These are phyloP conservation scores for Dynastes grantii DNA, from an alignment of 2,888 invertebrate genomes.

Conservation along the genomic window DNA sequence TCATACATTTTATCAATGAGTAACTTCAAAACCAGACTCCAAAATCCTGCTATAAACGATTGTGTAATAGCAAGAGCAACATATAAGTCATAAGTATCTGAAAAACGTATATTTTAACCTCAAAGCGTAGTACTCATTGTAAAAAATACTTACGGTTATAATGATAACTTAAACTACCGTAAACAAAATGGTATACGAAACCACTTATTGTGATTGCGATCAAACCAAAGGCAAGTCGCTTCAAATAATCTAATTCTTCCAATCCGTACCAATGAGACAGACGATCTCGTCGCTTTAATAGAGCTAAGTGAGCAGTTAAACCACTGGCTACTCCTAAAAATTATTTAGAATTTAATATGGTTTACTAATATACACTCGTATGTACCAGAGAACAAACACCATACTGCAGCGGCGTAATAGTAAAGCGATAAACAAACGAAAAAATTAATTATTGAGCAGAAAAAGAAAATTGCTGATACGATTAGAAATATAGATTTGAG, in stretches of 20 bases:
- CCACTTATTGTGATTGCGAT: constrained; percentile 26
- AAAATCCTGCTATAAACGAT: not conserved
- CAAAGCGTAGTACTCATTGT: too few species aligned
- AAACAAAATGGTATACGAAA: constrained; percentile 21
- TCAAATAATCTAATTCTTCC: constrained; percentile 19
- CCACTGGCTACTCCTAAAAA: constrained; percentile 12
- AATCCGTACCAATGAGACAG: constrained; percentile 23
- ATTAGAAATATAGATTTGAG: not conserved
- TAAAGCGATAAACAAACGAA: constrained; percentile 1
- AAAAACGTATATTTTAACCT: too few species aligned
- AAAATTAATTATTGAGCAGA: not conserved
- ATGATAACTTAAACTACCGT: not conserved
- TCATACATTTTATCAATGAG: constrained; percentile 16
- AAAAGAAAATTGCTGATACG: not conserved
- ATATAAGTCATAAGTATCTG: too few species aligned
- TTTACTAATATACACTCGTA: not conserved
- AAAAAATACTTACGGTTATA: not conserved
- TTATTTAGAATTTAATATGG: too few species aligned
- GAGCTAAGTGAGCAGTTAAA: constrained; percentile 1
- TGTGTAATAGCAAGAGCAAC: not conserved
- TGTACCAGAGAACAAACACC: constrained; percentile 3
- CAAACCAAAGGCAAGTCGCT: constrained; percentile 18
- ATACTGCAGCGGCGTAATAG: constrained; percentile 3
- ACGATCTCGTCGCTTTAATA: not conserved
- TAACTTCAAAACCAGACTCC: constrained; percentile 17